These are phyloP conservation scores for Zoanthus sociatus DNA, from an alignment of 92 coral and sea anemone genomes.

Conservation along the genomic window DNA sequence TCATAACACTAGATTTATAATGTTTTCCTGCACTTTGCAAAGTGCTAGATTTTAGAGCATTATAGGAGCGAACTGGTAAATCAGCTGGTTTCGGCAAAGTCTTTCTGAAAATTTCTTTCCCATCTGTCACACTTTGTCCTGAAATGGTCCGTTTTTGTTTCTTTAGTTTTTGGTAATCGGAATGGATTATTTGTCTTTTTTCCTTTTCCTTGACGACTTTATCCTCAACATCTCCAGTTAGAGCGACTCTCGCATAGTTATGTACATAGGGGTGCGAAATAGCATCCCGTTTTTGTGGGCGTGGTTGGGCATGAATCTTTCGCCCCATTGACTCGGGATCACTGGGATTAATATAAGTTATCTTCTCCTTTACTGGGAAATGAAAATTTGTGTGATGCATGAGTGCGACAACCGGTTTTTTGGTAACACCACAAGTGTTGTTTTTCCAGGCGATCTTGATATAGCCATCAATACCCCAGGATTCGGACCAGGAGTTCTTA, in stretches of 20 bases:
- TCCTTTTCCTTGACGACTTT: background rate
- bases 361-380: constrained; percentile 81
- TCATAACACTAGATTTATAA: background rate
- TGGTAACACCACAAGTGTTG: constrained; percentile 94
- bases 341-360: constrained; percentile 58
- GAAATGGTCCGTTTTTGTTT: background rate
- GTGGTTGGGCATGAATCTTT: constrained; percentile 63
- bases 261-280: constrained; percentile 28
- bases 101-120: background rate
- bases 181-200: background rate
- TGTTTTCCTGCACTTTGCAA: background rate
- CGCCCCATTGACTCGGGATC: constrained; percentile 74
- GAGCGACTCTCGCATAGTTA: background rate
- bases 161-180: background rate
- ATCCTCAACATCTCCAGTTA: background rate
- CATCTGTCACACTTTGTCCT: background rate
- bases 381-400: constrained; percentile 84
- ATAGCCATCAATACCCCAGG: constrained; percentile 97
- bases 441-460: constrained; percentile 92
- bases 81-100: background rate
- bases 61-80: no score
- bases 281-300: constrained; percentile 43
- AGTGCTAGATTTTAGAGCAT: background rate
- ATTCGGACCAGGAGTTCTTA: constrained; percentile 92
- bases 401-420: constrained; percentile 93